A percentile compares a stretch with the other conserved stretches of the same genome.
phyloP scores from a whole-genome alignment of 1,140 invertebrate species.

The Neocloeon triangulifer region DNA sequence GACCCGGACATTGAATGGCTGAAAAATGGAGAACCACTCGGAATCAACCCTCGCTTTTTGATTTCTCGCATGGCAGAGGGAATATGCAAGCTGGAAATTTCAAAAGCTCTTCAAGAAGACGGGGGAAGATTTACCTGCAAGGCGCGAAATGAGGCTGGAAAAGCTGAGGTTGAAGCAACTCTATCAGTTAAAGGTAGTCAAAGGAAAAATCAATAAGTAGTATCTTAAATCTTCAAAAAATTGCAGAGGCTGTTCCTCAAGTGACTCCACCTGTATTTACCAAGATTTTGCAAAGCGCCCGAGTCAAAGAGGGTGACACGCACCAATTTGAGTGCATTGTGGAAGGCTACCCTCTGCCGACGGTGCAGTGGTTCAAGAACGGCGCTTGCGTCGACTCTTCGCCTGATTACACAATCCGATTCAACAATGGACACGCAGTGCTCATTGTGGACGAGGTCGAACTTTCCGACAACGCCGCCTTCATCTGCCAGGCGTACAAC shows the following conservation, averaged over 20 bases:
- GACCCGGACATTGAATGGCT: constrained; percentile 38
- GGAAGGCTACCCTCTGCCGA: constrained; percentile 47
- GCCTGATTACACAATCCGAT: constrained; percentile 40
- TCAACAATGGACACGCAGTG: constrained; percentile 36
- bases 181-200: constrained; percentile 50
- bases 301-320: constrained; percentile 34
- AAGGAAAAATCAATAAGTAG: not conserved
- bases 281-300: constrained; percentile 31
- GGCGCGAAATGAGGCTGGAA: constrained; percentile 42
- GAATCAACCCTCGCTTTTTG: constrained; percentile 41
- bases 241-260: constrained; percentile 33
- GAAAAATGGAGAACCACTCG: constrained; percentile 43
- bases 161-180: constrained; percentile 42
- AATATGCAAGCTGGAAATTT: constrained; percentile 40
- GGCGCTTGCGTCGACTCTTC: constrained; percentile 45
- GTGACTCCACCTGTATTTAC: constrained; percentile 36
- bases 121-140: constrained; percentile 52
- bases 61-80: constrained; percentile 27
- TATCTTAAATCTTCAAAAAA: constrained; percentile 3
- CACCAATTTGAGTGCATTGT: constrained; percentile 48
- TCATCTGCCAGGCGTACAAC: constrained; percentile 46
- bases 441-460: constrained; percentile 33
- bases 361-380: constrained; percentile 59
- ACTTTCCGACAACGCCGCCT: constrained; percentile 31
- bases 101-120: constrained; percentile 64